Conservation (phyloP, 1,140 invertebrate genomes). For the Temnothorax curvispinosus region DNA sequence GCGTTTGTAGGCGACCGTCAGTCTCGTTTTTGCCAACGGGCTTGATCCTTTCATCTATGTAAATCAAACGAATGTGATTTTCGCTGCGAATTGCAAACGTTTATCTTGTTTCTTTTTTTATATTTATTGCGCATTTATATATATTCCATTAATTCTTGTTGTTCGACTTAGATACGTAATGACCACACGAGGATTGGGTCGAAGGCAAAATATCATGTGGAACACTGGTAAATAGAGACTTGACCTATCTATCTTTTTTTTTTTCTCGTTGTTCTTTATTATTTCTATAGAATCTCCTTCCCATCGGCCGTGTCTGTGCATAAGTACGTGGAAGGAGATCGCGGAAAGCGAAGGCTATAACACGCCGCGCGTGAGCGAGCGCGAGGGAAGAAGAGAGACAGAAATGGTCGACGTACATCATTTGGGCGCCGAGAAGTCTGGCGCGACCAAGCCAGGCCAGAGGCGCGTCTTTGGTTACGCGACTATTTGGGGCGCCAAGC, state of each 20-base stretch:
- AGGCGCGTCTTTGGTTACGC: constrained; percentile 84
- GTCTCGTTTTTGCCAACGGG: constrained; percentile 57
- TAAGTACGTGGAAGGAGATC: constrained; percentile 63
- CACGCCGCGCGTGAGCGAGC: neutral
- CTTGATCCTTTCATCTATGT: neutral
- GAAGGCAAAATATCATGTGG: constrained; percentile 56
- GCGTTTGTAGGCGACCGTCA: constrained; percentile 44
- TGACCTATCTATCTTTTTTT: constrained; percentile 49
- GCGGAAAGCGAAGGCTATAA: constrained; percentile 69
- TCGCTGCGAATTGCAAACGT: constrained; percentile 21
- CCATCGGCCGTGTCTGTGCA: neutral
- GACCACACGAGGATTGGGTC: constrained; percentile 6
- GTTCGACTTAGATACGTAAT: constrained; percentile 54
- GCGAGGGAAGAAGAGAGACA: constrained; percentile 55
- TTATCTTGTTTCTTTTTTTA: constrained; percentile 5
- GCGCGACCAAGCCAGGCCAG: constrained; percentile 79
- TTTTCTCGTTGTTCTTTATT: constrained; percentile 31
- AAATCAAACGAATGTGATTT: constrained; percentile 14
- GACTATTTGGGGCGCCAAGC: constrained; percentile 86
- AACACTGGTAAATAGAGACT: constrained; percentile 56
- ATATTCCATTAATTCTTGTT: constrained; percentile 19
- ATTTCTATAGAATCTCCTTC: neutral
- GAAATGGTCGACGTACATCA: constrained; percentile 77
- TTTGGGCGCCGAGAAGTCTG: constrained; percentile 86
- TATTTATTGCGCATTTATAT: neutral